Evolutionary conservation across 2,888 invertebrate genomes (phyloP).

Genomic region (Chelonus formosanus): DNA sequence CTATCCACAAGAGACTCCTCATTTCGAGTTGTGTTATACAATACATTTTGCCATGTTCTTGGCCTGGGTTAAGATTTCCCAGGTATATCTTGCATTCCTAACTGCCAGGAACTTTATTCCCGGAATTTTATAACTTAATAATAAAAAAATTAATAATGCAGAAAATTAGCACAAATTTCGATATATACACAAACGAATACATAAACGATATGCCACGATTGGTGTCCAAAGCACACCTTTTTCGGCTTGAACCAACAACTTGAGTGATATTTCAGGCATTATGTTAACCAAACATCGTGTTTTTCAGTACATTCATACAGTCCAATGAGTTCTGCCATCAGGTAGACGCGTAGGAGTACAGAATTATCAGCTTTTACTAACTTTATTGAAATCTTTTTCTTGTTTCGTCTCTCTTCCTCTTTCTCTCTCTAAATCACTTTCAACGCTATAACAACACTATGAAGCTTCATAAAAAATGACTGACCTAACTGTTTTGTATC

Average conservation of each 20-base stretch:
- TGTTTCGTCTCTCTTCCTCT: slow-evolving; percentile 19
- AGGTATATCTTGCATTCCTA: slow-evolving; percentile 19
- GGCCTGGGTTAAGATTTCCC: slow-evolving; percentile 28
- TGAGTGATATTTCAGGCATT: slow-evolving; percentile 13
- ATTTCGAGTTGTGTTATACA: slow-evolving; percentile 43
- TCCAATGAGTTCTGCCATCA: background rate
- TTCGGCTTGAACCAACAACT: slow-evolving; percentile 27
- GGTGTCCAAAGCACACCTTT: slow-evolving; percentile 26
- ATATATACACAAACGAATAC: no score
- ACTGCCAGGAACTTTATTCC: background rate
- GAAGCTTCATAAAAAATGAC: slow-evolving; percentile 21
- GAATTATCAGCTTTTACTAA: slow-evolving; percentile 2
- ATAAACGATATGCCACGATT: slow-evolving; percentile 12
- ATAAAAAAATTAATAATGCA: background rate
- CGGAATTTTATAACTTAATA: background rate
- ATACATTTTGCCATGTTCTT: slow-evolving; percentile 41
- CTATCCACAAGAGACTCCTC: slow-evolving; percentile 55
- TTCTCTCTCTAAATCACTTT: background rate
- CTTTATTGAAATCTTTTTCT: slow-evolving; percentile 33
- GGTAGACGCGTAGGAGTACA: background rate
- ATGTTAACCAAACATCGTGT: slow-evolving; percentile 7
- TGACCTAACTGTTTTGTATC: slow-evolving; percentile 25
- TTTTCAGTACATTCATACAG: slow-evolving; percentile 14
- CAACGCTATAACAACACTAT: background rate
- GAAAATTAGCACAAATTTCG: background rate